Base-by-base conservation (phyloP, 2,113 vertebrate species). In the Labrus mixtus region DNA sequence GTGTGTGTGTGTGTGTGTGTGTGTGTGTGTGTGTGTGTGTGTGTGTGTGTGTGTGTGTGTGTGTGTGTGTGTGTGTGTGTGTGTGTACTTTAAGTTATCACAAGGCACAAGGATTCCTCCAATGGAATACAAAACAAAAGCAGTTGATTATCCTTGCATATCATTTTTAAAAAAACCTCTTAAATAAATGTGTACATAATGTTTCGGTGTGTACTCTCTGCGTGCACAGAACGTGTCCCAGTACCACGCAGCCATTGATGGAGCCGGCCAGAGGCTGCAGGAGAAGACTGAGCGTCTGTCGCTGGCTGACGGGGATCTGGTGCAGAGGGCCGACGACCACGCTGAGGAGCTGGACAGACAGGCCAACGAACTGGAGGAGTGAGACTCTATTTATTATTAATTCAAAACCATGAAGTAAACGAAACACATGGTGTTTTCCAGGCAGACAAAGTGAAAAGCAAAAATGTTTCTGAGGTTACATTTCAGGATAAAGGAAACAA, bases 161-260 rank as follows among this genome's bases (percentile, higher is more conserved):
- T 51, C 10, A 43, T 70, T n/a, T n/a, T n/a, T 12, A 51, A 41
- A 45, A 0, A 23, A 17, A 65, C 33, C 0, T 64, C 4, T 36
- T 46, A 22, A 57, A 15, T 60, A 0, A 23, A 16, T 48, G 11
- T 57, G 29, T 62, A 25, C 29, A 0, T 6, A 6, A 33, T 33
- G 29, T 33, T 33, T 33, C 6, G 29, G 1, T 33, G 20, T 79
- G 22, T 41, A 41, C 39, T 41, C 39, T 41, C 11, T 41, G 29
- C 29, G 39, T 70, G 10, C 76, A 17, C 84, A 99, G 98, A 97
- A 96, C 4, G 91, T 93, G 46, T 96, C 94, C 0, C 87, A 95
- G n/a, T 95, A 96, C 90, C 96, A 96, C 6, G 97, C 98, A 41
- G 95, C 96, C 74, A 95, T 99, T 76, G 97, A 99, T 65, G 97